Percentiles rank a stretch among this genome's conserved stretches.
Evolutionary conservation across 2,113 vertebrate genomes (phyloP).

Genomic region (Sarotherodon lohbergeri): DNA sequence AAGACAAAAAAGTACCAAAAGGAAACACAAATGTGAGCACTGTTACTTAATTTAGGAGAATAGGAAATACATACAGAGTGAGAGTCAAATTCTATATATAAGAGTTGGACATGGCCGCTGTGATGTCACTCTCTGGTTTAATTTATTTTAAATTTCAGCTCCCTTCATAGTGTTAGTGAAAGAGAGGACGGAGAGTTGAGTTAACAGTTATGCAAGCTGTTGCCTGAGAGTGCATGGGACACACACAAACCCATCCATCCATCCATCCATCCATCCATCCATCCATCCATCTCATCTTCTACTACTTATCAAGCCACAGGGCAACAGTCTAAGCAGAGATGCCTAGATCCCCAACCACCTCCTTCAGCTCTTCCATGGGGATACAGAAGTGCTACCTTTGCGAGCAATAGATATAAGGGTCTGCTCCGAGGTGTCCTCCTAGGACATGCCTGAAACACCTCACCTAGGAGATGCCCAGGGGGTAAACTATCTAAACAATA

Average conservation of each 20-base stretch:
- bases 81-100: not conserved
- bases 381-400: not conserved
- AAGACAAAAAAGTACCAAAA: not conserved
- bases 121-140: not conserved
- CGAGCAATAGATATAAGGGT: not conserved
- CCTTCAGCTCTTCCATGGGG: not conserved
- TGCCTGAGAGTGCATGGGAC: not conserved
- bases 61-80: not conserved
- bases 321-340: not conserved
- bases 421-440: accelerated
- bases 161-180: not conserved
- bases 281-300: not conserved
- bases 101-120: not conserved
- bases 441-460: not conserved
- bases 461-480: not conserved
- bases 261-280: not conserved
- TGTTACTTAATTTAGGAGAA: not conserved
- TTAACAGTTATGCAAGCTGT: not conserved
- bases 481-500: not conserved
- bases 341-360: accelerated
- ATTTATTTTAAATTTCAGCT: not conserved
- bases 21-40: not conserved
- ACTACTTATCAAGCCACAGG: not conserved
- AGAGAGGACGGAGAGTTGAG: accelerated
- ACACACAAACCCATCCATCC: not conserved